Conservation (phyloP, 1,140 invertebrate genomes). For the Drosophila athabasca region DNA sequence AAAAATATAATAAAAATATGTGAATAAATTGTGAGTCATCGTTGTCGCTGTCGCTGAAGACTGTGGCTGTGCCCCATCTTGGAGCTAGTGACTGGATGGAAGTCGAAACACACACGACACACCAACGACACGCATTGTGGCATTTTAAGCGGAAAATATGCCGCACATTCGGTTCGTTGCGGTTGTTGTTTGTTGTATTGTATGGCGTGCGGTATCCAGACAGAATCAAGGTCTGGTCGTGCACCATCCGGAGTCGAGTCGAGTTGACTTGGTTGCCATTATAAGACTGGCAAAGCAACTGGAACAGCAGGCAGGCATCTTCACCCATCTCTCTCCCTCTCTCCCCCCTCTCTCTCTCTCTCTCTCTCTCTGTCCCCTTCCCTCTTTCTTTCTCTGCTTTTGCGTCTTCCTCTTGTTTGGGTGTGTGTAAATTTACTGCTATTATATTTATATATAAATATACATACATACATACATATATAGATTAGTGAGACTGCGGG, state of each 20-base stretch:
- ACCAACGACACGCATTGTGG: conserved; percentile 64
- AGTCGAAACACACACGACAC: conserved; percentile 25
- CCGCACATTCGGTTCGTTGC: conserved; percentile 56
- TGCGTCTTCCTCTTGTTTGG: neutral
- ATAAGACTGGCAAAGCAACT: conserved; percentile 43
- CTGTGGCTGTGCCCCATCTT: conserved; percentile 1
- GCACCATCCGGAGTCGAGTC: neutral
- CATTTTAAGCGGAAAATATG: conserved; percentile 78
- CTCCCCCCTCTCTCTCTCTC: too few relatives aligned
- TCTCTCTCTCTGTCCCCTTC: neutral
- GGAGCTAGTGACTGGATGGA: conserved; percentile 15
- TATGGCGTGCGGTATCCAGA: neutral
- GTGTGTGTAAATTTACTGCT: conserved; percentile 23
- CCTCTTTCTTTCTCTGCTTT: neutral
- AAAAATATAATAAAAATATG: conserved; percentile 62
- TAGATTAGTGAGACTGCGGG: conserved; percentile 5
- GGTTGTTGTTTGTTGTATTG: conserved; percentile 4
- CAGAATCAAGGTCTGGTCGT: neutral
- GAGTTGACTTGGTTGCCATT: conserved; percentile 66
- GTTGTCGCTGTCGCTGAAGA: conserved; percentile 20
- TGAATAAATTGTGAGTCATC: conserved; percentile 57
- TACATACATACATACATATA: conserved; percentile 12
- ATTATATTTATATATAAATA: conserved; percentile 63
- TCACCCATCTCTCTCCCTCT: too few relatives aligned
- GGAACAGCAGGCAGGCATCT: conserved; percentile 5